A percentile compares a stretch with the other conserved stretches of the same genome.
Evolutionary conservation across 1,140 invertebrate species (phyloP).

Genomic region (Leptoteleia sp.): DNA sequence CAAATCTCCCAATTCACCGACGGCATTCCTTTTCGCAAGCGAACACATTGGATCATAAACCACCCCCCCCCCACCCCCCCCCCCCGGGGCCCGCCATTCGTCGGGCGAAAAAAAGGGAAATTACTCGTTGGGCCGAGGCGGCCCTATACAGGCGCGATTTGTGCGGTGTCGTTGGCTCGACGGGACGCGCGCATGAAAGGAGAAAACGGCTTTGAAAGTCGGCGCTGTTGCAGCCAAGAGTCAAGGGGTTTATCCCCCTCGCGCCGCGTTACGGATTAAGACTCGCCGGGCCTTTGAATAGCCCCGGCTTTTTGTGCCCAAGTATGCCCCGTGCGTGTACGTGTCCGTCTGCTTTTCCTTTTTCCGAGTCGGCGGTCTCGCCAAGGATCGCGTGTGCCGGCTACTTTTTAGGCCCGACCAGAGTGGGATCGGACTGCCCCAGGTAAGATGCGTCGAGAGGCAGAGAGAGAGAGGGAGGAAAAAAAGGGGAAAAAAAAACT

Average conservation of each 20-base stretch:
- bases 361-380: conserved; percentile 21
- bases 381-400: conserved; percentile 28
- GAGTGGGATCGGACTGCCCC: conserved; percentile 27
- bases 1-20: conserved; percentile 29
- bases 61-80: too few relatives aligned
- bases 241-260: conserved; percentile 69
- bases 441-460: conserved; percentile 35
- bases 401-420: conserved; percentile 45
- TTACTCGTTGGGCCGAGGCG: conserved; percentile 8
- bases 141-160: conserved; percentile 12
- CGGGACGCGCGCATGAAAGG: conserved; percentile 20
- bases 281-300: conserved; percentile 50
- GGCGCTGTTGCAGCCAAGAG: conserved; percentile 38
- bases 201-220: conserved; percentile 43
- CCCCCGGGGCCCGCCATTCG: not conserved
- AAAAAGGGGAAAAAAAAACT: conserved; percentile 55
- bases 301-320: conserved; percentile 29
- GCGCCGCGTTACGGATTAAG: conserved; percentile 68
- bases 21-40: conserved; percentile 14
- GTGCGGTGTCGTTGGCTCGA: conserved; percentile 19
- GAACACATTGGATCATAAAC: conserved; percentile 9
- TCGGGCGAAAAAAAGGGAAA: conserved; percentile 11
- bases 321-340: not conserved
- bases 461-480: not conserved
- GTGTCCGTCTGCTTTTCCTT: conserved; percentile 35